Evolutionary conservation across 2,888 invertebrate genomes (phyloP), one percentile per base, ranked within the genome.

Genomic region (Drosophila siamana): DNA sequence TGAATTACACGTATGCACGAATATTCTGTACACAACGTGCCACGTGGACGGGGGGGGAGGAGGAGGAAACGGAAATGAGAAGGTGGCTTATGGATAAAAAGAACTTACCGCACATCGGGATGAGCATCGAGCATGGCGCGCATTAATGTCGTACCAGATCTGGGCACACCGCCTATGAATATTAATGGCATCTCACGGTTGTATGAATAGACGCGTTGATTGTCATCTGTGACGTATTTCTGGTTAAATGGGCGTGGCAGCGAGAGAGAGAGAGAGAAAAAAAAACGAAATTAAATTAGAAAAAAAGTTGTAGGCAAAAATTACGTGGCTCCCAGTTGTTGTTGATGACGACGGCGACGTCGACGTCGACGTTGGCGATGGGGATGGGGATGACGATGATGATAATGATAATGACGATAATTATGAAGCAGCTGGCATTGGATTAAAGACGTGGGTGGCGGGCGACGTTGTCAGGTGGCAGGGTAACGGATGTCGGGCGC

Each of bases 61-160:
- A 16, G n/a, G 19, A 19, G 19, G 19, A 19, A 26, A 2, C 15
- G 13, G 6, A 24, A 33, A 33, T 33, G 33, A n/a, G 33, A 5
- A 33, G 33, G n/a, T 33, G 33, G 56, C 48, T 47, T 59, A 41
- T 46, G 9, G 41, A 30, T 30, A 30, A 30, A 11, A 28, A 43
- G 60, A 62, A 88, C 92, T 92, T 90, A 95, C 95, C 98, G 95
- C 90, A 99, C 97, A 90, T 97, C 97, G 13, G 98, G 97, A 94
- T 99, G 99, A 73, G 99, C 98, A 93, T 99, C 99, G 87, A 99
- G 93, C 97, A 99, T 98, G 75, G 98, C 98, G 89, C 99, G 94
- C 96, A 98, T 98, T 82, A 99, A 94, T 70, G 99, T 99, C 44
- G 99, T 99, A 57, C 99, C 99, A 52, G 98, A 98, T 85, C 99